Evolutionary conservation across 2,113 vertebrate genomes (phyloP).

Genomic region (Pseudorhombus dupliciocellatus): DNA sequence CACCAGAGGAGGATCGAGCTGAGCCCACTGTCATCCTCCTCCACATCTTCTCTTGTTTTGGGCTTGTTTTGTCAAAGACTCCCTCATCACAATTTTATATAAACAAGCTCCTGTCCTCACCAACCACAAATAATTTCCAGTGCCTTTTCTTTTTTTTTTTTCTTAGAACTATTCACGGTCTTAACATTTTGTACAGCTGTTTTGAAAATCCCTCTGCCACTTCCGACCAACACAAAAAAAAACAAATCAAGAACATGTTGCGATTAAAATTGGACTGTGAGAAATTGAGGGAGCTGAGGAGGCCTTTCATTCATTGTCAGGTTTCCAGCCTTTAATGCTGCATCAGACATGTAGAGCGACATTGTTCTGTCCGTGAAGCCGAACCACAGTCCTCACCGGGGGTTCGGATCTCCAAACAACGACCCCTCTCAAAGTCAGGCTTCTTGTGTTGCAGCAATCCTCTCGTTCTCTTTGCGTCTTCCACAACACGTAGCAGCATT

Average conservation of each 20-base stretch:
- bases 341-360: constrained; percentile 11
- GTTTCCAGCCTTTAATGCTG: constrained; percentile 28
- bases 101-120: constrained; percentile 49
- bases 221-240: constrained; percentile 51
- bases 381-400: constrained; percentile 26
- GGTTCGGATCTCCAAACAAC: constrained; percentile 43
- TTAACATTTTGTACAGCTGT: constrained; percentile 43
- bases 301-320: constrained; percentile 37
- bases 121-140: constrained; percentile 77
- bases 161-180: constrained; percentile 57
- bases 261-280: constrained; percentile 46
- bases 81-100: constrained; percentile 38
- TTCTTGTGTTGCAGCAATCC: constrained; percentile 68
- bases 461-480: constrained; percentile 77
- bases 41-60: constrained; percentile 32
- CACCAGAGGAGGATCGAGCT: constrained; percentile 26
- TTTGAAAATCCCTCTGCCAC: constrained; percentile 57
- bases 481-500: constrained; percentile 79
- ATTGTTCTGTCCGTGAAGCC: constrained; percentile 21
- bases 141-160: constrained; percentile 72
- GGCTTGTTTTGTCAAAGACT: constrained; percentile 40
- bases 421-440: constrained; percentile 38
- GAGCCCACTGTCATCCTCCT: constrained; percentile 32
- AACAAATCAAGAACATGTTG: constrained; percentile 57
- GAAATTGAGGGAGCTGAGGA: constrained; percentile 33